These are phyloP conservation scores for Passer domesticus DNA, from an alignment of 2,113 vertebrate species.

Conservation along the genomic window DNA sequence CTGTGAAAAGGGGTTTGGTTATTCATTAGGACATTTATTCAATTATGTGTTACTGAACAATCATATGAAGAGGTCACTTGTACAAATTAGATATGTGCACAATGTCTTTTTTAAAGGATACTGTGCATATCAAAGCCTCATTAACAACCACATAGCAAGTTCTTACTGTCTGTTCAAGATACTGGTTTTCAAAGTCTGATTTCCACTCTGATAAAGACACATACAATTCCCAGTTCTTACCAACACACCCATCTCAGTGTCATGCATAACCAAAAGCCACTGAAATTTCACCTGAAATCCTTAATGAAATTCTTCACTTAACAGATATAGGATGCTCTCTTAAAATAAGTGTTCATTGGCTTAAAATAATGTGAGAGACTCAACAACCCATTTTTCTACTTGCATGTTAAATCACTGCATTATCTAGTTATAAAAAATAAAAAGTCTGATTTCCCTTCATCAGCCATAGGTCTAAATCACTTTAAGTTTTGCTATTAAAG, in stretches of 20 bases:
- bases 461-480: slow-evolving; percentile 4
- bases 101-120: not conserved
- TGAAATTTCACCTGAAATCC: not conserved
- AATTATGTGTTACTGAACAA: not conserved
- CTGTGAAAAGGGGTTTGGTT: not conserved
- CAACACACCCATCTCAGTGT: not conserved
- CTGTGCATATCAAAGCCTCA: not conserved
- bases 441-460: not conserved
- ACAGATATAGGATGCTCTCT: not conserved
- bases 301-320: not conserved
- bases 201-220: not conserved
- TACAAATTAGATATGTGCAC: not conserved
- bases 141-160: not conserved
- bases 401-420: not conserved
- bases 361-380: not conserved
- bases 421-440: not conserved
- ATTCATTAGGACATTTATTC: not conserved
- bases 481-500: slow-evolving; percentile 38
- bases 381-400: not conserved
- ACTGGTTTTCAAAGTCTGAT: not conserved
- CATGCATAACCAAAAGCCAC: not conserved
- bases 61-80: not conserved
- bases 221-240: not conserved
- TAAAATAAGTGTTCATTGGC: not conserved
- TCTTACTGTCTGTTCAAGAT: not conserved